Percentiles rank a stretch among this genome's conserved stretches.
These are phyloP conservation scores for Punctoribates punctum DNA, from an alignment of 2,888 invertebrate species.

Conservation along the genomic window DNA sequence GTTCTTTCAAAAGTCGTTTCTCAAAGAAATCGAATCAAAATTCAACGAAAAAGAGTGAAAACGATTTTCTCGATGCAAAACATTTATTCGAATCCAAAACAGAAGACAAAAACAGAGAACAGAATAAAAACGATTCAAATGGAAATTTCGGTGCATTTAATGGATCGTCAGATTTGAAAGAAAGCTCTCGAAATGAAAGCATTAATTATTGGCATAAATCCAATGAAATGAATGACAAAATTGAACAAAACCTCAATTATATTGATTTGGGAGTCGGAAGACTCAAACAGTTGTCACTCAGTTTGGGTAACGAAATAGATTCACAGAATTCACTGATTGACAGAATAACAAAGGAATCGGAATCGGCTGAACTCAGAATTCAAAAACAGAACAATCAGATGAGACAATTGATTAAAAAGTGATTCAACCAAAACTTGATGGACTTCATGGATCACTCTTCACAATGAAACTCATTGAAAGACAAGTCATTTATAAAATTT, in stretches of 20 bases:
- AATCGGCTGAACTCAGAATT: constrained; percentile 70
- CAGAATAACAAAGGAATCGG: constrained; percentile 70
- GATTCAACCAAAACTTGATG: not conserved
- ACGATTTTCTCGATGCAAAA: not conserved
- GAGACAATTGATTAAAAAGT: constrained; percentile 55
- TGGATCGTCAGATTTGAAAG: not conserved
- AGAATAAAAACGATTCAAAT: not conserved
- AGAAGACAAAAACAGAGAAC: not conserved
- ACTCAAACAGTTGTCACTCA: constrained; percentile 76
- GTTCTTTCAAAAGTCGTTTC: constrained; percentile 90
- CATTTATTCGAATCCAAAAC: not conserved
- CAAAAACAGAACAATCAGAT: constrained; percentile 77
- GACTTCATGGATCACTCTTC: no score
- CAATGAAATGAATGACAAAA: constrained; percentile 31
- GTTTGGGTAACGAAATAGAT: constrained; percentile 78
- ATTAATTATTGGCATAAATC: constrained; percentile 32
- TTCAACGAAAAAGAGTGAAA: not conserved
- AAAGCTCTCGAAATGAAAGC: not conserved
- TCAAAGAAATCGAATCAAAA: constrained; percentile 27
- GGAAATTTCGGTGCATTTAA: not conserved
- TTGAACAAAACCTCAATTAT: constrained; percentile 57
- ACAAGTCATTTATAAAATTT: no score
- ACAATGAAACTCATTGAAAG: no score
- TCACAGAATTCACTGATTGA: constrained; percentile 76
- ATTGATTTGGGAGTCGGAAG: constrained; percentile 81